Conservation (phyloP, 1,140 invertebrate genomes). For the Meteorus sp. region DNA sequence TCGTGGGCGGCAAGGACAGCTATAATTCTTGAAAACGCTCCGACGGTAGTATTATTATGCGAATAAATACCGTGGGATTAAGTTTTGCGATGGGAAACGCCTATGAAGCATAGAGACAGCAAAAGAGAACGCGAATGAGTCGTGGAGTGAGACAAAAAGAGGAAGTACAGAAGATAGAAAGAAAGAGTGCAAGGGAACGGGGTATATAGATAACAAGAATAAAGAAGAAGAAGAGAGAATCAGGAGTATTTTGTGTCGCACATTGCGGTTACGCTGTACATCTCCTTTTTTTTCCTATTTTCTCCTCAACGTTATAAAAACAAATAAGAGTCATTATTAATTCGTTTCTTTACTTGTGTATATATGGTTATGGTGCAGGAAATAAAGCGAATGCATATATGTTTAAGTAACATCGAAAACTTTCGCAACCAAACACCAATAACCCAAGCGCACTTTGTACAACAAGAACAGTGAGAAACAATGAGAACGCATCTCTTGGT, state of each 20-base stretch:
- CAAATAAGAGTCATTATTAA: conserved; percentile 22
- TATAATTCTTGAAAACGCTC: conserved; percentile 59
- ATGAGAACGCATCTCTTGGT: conserved; percentile 52
- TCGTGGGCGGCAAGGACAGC: conserved; percentile 58
- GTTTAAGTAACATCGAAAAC: conserved; percentile 34
- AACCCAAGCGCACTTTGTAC: conserved; percentile 24
- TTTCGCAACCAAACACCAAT: conserved; percentile 33
- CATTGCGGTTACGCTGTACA: no score
- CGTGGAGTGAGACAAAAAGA: conserved; percentile 24
- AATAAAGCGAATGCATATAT: conserved; percentile 27
- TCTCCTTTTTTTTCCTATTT: neutral
- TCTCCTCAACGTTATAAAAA: neutral
- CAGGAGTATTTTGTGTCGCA: neutral
- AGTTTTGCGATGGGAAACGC: conserved; percentile 41
- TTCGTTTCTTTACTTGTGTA: conserved; percentile 2
- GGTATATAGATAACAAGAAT: neutral
- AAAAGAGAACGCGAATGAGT: conserved; percentile 2
- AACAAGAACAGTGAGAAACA: conserved; percentile 34
- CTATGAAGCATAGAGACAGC: conserved; percentile 30
- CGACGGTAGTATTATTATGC: conserved; percentile 56
- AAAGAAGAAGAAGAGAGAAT: neutral
- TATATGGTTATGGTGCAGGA: conserved; percentile 4
- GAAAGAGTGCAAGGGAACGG: conserved; percentile 16
- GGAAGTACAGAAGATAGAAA: neutral
- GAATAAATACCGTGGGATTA: conserved; percentile 57